phyloP scores from a whole-genome alignment of 2,888 invertebrate species.

The Cinara cedri region DNA sequence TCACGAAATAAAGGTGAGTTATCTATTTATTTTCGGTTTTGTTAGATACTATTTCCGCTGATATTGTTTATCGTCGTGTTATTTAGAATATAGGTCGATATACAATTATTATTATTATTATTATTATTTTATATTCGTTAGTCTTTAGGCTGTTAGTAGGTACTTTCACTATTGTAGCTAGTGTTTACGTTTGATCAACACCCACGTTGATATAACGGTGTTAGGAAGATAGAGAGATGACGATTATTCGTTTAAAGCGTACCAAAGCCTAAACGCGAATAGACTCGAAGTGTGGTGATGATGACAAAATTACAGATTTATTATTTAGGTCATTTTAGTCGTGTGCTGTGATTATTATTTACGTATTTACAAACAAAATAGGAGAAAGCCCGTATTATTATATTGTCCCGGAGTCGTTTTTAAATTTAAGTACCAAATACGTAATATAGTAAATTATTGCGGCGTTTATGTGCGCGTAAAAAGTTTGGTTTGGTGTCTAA shows the following conservation, averaged over 20 bases:
- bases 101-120: not conserved
- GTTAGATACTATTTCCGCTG: not conserved
- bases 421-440: too few species aligned
- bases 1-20: constrained; percentile 70
- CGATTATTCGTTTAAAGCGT: constrained; percentile 1
- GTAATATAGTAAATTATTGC: too few species aligned
- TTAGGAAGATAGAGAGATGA: constrained; percentile 12
- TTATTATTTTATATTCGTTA: not conserved
- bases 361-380: not conserved
- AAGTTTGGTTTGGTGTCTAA: too few species aligned
- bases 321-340: constrained; percentile 35
- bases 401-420: too few species aligned
- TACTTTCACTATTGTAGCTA: constrained; percentile 49
- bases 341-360: constrained; percentile 2
- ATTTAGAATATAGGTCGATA: constrained; percentile 28
- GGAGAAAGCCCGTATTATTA: constrained; percentile 6
- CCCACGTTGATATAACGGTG: constrained; percentile 28
- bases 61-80: not conserved
- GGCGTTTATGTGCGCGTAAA: too few species aligned
- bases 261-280: not conserved
- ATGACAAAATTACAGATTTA: not conserved
- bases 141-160: not conserved
- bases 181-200: constrained; percentile 26
- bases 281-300: not conserved
- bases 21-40: not conserved